These are phyloP conservation scores for Merops nubicus DNA, from an alignment of 2,113 vertebrate genomes.

Conservation along the genomic window DNA sequence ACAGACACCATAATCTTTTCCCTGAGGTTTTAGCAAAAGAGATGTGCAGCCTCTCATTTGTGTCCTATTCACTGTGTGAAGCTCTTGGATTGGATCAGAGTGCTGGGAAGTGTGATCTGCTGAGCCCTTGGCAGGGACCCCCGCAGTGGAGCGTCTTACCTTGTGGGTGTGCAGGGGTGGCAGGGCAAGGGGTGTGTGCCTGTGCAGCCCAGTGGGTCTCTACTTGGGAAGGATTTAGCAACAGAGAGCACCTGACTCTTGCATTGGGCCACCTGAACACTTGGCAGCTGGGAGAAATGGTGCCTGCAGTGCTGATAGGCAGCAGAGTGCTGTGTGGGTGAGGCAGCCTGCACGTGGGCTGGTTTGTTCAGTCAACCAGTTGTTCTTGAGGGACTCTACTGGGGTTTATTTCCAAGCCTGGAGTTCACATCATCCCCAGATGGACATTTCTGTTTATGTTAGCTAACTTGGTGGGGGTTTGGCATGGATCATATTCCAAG, in stretches of 20 bases:
- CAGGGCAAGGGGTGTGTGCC: accelerated
- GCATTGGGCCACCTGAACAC: accelerated
- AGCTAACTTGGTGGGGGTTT: not conserved
- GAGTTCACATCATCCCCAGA: not conserved
- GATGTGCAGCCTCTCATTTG: not conserved
- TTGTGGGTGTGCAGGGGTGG: accelerated
- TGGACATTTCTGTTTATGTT: not conserved
- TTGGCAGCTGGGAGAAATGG: not conserved
- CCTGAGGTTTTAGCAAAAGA: not conserved
- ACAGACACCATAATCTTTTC: not conserved
- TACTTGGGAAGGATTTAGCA: not conserved
- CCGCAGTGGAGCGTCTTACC: not conserved
- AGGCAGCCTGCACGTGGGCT: not conserved
- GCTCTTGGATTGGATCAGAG: not conserved
- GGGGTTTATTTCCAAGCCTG: not conserved
- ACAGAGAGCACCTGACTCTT: accelerated
- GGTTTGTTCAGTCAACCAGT: not conserved
- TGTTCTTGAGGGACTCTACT: not conserved
- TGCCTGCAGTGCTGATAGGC: not conserved
- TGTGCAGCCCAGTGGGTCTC: not conserved
- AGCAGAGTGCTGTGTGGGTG: accelerated
- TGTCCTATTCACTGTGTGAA: not conserved
- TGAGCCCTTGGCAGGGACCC: not conserved
- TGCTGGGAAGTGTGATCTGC: not conserved
- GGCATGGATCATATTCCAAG: not conserved